Conservation (phyloP, 2,113 vertebrate species). For the Danio rerio region DNA sequence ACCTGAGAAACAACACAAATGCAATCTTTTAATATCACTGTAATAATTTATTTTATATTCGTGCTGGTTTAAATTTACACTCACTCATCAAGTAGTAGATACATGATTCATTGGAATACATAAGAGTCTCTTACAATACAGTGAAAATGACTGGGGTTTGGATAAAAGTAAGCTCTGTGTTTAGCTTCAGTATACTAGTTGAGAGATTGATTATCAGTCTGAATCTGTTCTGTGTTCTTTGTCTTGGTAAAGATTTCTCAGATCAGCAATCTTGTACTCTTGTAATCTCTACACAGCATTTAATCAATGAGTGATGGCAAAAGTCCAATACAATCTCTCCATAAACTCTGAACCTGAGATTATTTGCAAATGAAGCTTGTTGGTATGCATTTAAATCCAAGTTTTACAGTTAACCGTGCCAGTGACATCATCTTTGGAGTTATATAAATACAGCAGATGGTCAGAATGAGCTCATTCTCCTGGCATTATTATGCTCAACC, state of each 20-base stretch:
- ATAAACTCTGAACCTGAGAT: not conserved
- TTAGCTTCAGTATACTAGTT: not conserved
- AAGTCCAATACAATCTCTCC: not conserved
- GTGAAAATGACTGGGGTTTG: not conserved
- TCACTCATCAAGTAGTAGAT: not conserved
- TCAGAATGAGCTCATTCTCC: constrained; percentile 3
- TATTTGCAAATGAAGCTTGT: not conserved
- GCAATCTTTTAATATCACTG: not conserved
- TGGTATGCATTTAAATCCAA: not conserved
- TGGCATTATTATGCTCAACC: constrained; percentile 5
- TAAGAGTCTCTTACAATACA: not conserved
- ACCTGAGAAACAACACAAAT: constrained; percentile 71
- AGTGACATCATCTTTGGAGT: constrained; percentile 15
- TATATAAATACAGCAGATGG: constrained; percentile 45
- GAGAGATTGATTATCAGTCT: not conserved
- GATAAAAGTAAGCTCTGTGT: not conserved
- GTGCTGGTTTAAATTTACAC: not conserved
- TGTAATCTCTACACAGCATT: not conserved
- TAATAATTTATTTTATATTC: not conserved
- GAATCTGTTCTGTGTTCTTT: not conserved
- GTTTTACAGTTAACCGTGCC: not conserved
- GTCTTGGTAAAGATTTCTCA: not conserved
- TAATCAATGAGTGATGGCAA: not conserved
- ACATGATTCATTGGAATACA: not conserved
- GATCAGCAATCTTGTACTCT: not conserved